phyloP scores from a whole-genome alignment of 2,113 vertebrate genomes.

The Sclerurus mexicanus region DNA sequence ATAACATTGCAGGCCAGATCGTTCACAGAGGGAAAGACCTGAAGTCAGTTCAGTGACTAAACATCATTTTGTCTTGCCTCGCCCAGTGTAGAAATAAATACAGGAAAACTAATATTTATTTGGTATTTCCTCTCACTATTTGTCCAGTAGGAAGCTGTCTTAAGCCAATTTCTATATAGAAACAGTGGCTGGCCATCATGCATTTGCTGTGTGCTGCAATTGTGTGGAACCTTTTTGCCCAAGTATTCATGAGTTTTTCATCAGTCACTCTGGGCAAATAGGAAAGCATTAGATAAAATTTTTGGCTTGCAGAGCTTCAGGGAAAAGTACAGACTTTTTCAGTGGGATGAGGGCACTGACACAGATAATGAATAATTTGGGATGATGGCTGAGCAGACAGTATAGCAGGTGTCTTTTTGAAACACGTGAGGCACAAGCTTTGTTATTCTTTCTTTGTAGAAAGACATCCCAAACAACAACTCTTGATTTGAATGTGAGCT shows the following conservation, averaged over 20 bases:
- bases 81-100: constrained; percentile 59
- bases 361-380: not conserved
- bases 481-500: not conserved
- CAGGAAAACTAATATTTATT: constrained; percentile 59
- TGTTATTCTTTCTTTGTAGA: not conserved
- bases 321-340: not conserved
- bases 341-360: not conserved
- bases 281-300: not conserved
- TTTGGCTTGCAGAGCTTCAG: not conserved
- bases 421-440: not conserved
- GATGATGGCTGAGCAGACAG: not conserved
- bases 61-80: constrained; percentile 59
- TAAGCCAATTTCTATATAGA: not conserved
- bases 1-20: not conserved
- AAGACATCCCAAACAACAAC: not conserved
- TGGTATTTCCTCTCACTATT: constrained; percentile 37
- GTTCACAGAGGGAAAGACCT: not conserved
- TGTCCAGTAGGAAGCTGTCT: not conserved
- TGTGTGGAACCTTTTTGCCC: not conserved
- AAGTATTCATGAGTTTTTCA: not conserved
- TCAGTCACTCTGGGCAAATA: not conserved
- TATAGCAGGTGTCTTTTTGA: not conserved
- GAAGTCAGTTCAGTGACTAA: constrained; percentile 46
- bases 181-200: not conserved
- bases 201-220: not conserved